Conservation (phyloP, 2,888 invertebrate species). For the Acronicta psi region DNA sequence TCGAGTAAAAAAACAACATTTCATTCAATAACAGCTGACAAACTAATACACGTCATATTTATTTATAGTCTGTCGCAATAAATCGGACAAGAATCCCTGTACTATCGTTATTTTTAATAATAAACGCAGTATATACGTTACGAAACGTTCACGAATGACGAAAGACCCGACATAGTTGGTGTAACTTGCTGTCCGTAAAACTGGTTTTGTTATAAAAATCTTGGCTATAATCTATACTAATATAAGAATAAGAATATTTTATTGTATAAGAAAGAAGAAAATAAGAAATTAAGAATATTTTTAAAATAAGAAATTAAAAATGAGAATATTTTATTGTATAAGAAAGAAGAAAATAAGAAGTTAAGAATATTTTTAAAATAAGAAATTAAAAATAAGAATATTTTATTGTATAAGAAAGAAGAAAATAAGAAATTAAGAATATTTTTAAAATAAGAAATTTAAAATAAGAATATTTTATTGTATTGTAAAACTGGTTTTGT, state of each 20-base stretch:
- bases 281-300: no score
- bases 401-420: no score
- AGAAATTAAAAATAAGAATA: no score
- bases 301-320: no score
- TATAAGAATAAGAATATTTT: no score
- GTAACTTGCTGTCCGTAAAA: conserved; percentile 10
- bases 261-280: no score
- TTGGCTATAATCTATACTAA: conserved; percentile 6
- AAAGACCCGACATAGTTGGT: conserved; percentile 24
- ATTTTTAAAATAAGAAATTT: no score
- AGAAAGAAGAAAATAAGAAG: no score
- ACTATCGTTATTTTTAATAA: conserved; percentile 21
- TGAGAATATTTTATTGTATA: no score
- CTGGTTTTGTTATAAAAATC: conserved; percentile 24
- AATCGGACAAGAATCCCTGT: conserved; percentile 35
- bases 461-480: no score
- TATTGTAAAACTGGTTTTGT: conserved; percentile 23
- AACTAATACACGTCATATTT: conserved; percentile 10
- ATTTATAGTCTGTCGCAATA: conserved; percentile 41
- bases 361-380: no score
- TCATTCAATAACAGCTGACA: conserved; percentile 7
- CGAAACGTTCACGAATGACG: conserved; percentile 38
- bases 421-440: no score
- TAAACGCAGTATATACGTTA: conserved; percentile 25
- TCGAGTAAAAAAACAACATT: neutral